Evolutionary conservation across 1,140 invertebrate genomes (phyloP), one percentile per base, ranked within the genome.

Genomic region (Penaeus indicus): DNA sequence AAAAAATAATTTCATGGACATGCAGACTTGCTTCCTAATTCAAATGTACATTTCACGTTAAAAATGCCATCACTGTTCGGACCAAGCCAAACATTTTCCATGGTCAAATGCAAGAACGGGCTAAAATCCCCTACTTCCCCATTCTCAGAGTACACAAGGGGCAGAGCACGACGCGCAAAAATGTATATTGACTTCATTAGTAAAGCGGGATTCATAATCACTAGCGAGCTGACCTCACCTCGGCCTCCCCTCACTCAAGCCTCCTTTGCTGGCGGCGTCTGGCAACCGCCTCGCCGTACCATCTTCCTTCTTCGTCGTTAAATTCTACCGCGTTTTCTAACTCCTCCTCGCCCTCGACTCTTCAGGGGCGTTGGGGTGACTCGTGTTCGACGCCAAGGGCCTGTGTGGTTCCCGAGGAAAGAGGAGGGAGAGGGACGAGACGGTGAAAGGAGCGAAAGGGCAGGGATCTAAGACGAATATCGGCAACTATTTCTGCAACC

Each of bases 161-260:
- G 27, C 78, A 86, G 85, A 86, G 85, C 61, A 79, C 22, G 61
- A 47, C 27, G 77, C 85, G 54, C n/a, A 86, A 85, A 86, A 86
- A 86, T 86, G 77, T 86, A 80, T 86, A 86, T 86, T 86, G 85
- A 86, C 85, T 86, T 86, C 85, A 86, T 86, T 86, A 86, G 85
- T 42, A 86, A 86, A 80, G 75, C 85, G 61, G 85, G 77, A 86
- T 54, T 86, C 85, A 86, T 86, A 86, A 86, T 86, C 85, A 86
- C 85, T 62, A 27, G 64, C 61, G 77, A 63, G 85, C 85, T 80
- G 75, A 79, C 85, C 85, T 62, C 25, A 75, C 85, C 54, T 80
- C n/a, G 75, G 38, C 61, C 75, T 47, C 64, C 32, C 25, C 85
- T 80, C 69, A 18, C 85, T 80, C 62, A 38, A 42, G n/a, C 64